Evolutionary conservation across 2,888 invertebrate genomes (phyloP).

Genomic region (Himalopsyche tibetana): DNA sequence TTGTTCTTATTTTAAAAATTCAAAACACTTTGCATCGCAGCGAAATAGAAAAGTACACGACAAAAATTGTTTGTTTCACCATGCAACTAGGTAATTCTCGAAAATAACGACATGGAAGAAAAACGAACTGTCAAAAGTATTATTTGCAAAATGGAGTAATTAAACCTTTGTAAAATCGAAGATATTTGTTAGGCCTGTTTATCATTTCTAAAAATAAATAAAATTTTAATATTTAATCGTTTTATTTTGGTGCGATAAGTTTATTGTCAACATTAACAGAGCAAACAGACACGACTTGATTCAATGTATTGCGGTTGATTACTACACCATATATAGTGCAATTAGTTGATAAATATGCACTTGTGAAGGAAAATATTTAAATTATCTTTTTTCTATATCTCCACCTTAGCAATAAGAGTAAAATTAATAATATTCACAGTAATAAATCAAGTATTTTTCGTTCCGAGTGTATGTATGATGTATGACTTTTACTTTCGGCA

Average conservation of each 20-base stretch:
- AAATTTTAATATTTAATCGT: not conserved
- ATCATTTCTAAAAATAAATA: no score
- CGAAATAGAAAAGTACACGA: no score
- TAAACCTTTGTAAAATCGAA: no score
- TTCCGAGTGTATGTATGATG: not conserved
- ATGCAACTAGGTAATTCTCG: no score
- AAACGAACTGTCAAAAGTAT: no score
- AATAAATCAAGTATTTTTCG: conserved; percentile 13
- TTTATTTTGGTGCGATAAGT: conserved; percentile 2
- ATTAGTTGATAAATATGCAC: not conserved
- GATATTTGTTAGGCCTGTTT: no score
- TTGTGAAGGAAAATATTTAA: not conserved
- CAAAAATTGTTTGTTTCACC: no score
- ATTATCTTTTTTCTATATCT: not conserved
- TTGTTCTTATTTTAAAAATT: no score
- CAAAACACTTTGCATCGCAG: no score
- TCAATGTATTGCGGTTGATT: not conserved
- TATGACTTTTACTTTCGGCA: conserved; percentile 20
- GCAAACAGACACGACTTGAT: not conserved
- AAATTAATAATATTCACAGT: not conserved
- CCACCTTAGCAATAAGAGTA: not conserved
- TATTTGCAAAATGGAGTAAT: no score
- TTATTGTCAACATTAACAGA: conserved; percentile 33
- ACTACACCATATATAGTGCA: not conserved
- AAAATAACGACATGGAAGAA: no score